Evolutionary conservation across 2,888 invertebrate genomes (phyloP).

Genomic region (Griposia aprilina): DNA sequence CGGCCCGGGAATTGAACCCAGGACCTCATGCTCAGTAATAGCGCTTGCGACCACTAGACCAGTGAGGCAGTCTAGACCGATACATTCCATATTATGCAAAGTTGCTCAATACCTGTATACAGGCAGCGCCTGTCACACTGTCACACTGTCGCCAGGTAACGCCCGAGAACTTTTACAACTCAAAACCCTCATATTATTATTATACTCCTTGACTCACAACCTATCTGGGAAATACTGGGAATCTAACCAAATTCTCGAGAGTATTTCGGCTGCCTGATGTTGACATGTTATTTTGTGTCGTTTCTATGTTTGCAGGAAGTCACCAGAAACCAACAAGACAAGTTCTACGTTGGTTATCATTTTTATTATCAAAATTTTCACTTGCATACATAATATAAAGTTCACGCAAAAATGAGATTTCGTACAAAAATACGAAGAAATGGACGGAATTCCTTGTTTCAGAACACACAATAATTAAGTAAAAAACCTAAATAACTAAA

Average conservation of each 20-base stretch:
- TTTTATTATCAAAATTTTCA: slow-evolving; percentile 62
- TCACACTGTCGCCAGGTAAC: no score
- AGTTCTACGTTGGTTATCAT: slow-evolving; percentile 35
- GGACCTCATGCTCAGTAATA: no score
- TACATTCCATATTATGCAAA: not conserved
- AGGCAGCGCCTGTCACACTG: fast-evolving
- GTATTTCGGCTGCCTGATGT: no score
- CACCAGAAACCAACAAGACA: slow-evolving; percentile 7
- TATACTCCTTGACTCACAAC: no score
- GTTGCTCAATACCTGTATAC: not conserved
- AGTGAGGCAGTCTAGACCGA: not conserved
- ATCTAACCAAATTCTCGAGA: no score
- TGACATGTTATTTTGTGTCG: not conserved
- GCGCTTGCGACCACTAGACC: not conserved
- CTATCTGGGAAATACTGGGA: no score
- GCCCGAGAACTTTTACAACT: not conserved
- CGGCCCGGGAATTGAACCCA: no score
- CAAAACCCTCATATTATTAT: no score
- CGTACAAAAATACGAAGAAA: slow-evolving; percentile 73
- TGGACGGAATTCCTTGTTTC: slow-evolving; percentile 79
- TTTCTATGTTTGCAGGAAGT: not conserved
- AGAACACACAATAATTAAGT: slow-evolving; percentile 64
- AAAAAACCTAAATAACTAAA: slow-evolving; percentile 52
- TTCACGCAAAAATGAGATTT: slow-evolving; percentile 68
- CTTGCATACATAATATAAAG: slow-evolving; percentile 40